phyloP scores from a whole-genome alignment of 2,888 invertebrate genomes.

The Odontocolon sp. region DNA sequence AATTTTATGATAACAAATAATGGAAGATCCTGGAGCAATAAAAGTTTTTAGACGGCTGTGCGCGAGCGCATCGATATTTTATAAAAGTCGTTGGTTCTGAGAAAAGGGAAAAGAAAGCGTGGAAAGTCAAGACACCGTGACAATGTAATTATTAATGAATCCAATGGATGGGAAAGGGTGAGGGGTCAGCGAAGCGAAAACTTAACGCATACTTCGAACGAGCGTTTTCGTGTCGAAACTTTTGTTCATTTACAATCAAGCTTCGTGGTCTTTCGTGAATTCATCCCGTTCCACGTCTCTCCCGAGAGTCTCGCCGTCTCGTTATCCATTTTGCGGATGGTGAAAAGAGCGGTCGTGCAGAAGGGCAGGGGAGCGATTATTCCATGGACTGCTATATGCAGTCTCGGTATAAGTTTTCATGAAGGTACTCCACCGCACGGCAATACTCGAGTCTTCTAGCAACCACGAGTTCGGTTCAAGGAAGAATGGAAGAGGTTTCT shows the following conservation, averaged over 20 bases:
- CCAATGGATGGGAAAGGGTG: neutral
- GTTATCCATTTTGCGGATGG: conserved; percentile 64
- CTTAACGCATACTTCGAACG: conserved; percentile 40
- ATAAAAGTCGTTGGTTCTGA: neutral
- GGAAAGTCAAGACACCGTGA: conserved; percentile 28
- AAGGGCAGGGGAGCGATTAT: conserved; percentile 47
- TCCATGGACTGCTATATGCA: conserved; percentile 21
- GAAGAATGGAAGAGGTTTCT: neutral
- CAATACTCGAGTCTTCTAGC: neutral
- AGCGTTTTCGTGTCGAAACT: conserved; percentile 64
- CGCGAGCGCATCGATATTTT: neutral
- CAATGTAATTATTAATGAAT: conserved; percentile 26
- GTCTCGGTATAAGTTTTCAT: conserved; percentile 32
- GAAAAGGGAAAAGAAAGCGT: neutral
- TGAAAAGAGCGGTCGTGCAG: conserved; percentile 44
- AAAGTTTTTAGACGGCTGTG: neutral
- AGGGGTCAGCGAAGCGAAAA: conserved; percentile 28
- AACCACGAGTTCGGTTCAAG: neutral
- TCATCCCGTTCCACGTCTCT: too few relatives aligned
- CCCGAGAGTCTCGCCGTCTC: conserved; percentile 26
- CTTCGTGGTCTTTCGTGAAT: too few relatives aligned
- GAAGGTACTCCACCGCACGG: neutral
- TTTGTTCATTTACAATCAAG: conserved; percentile 66
- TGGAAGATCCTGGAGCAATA: neutral
- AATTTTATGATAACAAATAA: conserved; percentile 1